A percentile compares a stretch with the other conserved stretches of the same genome.
phyloP scores from a whole-genome alignment of 1,140 invertebrate genomes.

The Aphaenogaster rudis region DNA sequence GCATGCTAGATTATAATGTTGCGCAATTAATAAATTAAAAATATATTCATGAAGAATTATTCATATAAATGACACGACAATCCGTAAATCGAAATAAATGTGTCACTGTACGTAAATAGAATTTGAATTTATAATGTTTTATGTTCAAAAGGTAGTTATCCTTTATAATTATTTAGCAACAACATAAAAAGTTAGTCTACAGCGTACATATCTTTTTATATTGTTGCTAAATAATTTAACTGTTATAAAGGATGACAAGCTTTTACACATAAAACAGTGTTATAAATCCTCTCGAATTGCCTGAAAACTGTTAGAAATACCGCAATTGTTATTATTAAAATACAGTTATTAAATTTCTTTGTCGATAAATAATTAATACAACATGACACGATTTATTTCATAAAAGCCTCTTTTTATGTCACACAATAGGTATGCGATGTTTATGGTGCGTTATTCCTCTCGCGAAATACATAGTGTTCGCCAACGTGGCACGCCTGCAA shows the following conservation, averaged over 20 bases:
- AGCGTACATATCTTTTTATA: constrained; percentile 5
- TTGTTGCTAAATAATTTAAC: constrained; percentile 23
- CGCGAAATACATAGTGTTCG: constrained; percentile 21
- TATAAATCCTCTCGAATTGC: neutral
- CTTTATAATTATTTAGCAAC: constrained; percentile 16
- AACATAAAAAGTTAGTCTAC: neutral
- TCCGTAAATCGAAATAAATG: neutral
- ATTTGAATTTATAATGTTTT: constrained; percentile 21
- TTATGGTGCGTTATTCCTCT: constrained; percentile 41
- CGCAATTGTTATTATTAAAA: neutral
- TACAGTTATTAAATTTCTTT: constrained; percentile 19
- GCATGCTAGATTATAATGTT: neutral
- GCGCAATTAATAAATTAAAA: constrained; percentile 25
- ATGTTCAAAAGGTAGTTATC: neutral
- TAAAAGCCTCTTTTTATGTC: constrained; percentile 17
- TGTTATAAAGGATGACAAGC: neutral
- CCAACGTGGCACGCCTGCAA: constrained; percentile 26
- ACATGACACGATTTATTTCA: constrained; percentile 31
- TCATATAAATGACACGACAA: neutral
- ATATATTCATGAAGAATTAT: constrained; percentile 18
- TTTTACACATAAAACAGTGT: neutral
- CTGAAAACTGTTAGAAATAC: neutral
- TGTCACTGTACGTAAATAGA: neutral
- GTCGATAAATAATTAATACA: constrained; percentile 33
- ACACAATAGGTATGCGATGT: constrained; percentile 26